Base-by-base conservation (phyloP, 1,140 invertebrate species). In the Drosophila sp. region DNA sequence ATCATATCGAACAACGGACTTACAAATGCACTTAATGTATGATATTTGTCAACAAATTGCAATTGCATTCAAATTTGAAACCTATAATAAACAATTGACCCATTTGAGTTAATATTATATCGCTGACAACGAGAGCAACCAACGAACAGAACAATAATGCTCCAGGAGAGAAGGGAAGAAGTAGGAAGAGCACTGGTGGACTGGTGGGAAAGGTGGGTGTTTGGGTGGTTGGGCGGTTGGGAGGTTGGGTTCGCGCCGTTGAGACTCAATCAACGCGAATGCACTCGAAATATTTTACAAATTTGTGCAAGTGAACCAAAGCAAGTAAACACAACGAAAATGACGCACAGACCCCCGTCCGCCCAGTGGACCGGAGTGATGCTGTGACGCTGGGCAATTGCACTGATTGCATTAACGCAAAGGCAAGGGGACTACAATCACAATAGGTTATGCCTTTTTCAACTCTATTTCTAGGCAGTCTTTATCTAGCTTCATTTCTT, bases 21-120 rank as follows among this genome's bases (percentile, higher is more conserved):
- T 35, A n/a, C n/a, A 41, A 4, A 41, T 41, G 2, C 1, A 23
- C 1, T 5, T 1, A 1, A 23, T 44, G 2, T 44, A 23, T 63
- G 38, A 68, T 35, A 58, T 44, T 58, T 72, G 66, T 73, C 50
- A 67, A 63, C 41, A 72, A 73, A 73, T 72, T 72, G 70, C 71
- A 73, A 47, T 47, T 25, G 44, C 44, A 67, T 66, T 68, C 55
- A 44, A 70, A 77, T 73, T 73, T 27, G 35, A 66, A 70, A 77
- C 66, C 66, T 77, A 77, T 73, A 73, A 74, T 60, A 60, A 77
- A 70, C 66, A 77, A 73, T 77, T 77, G 75, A 77, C 75, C 75
- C 50, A 77, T 74, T 70, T 77, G 62, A 50, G 44, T 55, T 65
- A 61, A 74, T 74, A 29, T 57, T 58, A 44, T 40, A 44, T 40